Evolutionary conservation across 2,113 vertebrate species (phyloP), one percentile per base, ranked within the genome.

Genomic region (Odocoileus hemionus): DNA sequence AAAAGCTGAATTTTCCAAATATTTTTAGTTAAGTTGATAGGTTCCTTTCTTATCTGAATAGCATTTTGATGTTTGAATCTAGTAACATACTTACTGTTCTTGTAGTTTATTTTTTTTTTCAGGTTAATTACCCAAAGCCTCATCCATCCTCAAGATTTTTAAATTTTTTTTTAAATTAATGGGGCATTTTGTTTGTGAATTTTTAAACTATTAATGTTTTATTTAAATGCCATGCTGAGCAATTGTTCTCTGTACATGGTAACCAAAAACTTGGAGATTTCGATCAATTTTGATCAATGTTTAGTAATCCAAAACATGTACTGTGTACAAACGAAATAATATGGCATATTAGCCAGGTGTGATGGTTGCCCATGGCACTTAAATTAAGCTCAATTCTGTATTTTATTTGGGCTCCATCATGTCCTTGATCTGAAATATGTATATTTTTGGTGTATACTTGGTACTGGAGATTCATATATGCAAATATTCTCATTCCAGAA

Each of bases 221-320:
- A 98, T 99, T 98, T 99, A 98, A 98, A 97, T 98, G 96, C 98
- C 98, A 98, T 91, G 97, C 98, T 95, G 98, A 98, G 96, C 94
- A 86, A 43, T 85, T 96, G 89, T 98, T 98, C 96, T 99, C 98
- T 97, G 96, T 97, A 98, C 97, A 33, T 98, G 98, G 97, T 98
- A 98, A 94, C 98, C 98, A 98, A 99, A 99, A 98, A 93, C 85
- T 33, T 97, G 98, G 89, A 92, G 79, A 97, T 97, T 95, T 98
- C 87, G 98, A 98, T 98, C 97, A 98, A 96, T 98, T 97, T 98
- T 98, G 97, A 94, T 98, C 96, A 97, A 97, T 94, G 67, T 97
- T 95, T 96, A 97, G 86, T 70, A 96, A 95, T 84, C 92, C 86
- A 39, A 97, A 97, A 78, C 93, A 33, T 13, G 1, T 98, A 94